Base-by-base conservation (phyloP, 1,140 invertebrate species). In the Camponotus pennsylvanicus region DNA sequence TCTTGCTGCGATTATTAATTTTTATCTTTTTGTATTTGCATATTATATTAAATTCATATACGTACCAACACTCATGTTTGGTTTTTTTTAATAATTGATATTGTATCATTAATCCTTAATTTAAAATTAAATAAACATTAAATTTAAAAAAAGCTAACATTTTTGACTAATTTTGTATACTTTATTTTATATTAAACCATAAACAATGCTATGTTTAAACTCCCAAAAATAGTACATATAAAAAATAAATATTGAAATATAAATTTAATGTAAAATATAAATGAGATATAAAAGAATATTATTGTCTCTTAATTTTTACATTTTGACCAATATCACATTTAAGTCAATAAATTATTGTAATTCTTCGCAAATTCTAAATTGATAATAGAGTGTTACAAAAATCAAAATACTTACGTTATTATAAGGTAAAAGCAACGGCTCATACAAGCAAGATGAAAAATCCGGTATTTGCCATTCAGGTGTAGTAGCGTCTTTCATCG, bases 391-490 rank as follows among this genome's bases (percentile, higher is more conserved):
- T 66, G 3, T 15, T 73, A 4, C 37, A 21, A n/a, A 71, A 9
- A 40, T 40, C 2, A 11, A 70, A 42, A 61, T 79, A 92, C 92
- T 94, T 95, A 97, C 97, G 92, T 96, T 96, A 90, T 96, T 96
- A 89, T 96, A 97, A 85, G 97, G 96, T 77, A 96, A 93, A 42
- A 96, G 93, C 13, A 98, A 93, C 1, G 96, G 96, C 88, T 97
- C 96, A 9, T 96, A 96, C 1, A 97, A 95, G 88, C 97, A 98
- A 13, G 95, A 94, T 2, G 97, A 97, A 91, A 97, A 98, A 92
- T 98, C 97, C 4, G 97, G 97, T 37, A 96, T 93, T 63, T 96
- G 95, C 97, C 97, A 98, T 82, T 96, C 96, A 1, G 97, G 96
- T 45, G 96, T 96, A 13, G 95, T 95, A 0, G 95, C 94, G 89